Conservation (phyloP, 2,797 vertebrate species). For the Mallotus villosus region DNA sequence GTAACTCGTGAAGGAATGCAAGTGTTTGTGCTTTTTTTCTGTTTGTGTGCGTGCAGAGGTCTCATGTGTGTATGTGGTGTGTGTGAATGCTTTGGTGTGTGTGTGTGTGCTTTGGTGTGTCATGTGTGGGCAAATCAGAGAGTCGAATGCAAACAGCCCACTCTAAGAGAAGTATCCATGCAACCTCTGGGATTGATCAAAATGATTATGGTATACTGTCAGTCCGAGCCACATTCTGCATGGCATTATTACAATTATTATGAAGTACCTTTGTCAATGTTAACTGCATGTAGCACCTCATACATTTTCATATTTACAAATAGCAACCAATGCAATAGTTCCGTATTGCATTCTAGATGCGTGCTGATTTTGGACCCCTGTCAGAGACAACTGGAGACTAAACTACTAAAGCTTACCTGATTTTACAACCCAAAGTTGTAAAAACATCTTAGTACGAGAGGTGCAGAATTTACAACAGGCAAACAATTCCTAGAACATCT, state of each 20-base stretch:
- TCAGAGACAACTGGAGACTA: no score
- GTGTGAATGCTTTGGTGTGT: neutral
- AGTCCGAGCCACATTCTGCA: neutral
- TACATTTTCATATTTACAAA: no score
- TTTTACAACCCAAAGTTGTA: no score
- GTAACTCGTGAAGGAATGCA: neutral
- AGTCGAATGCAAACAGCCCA: constrained; percentile 45
- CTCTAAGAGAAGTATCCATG: constrained; percentile 34
- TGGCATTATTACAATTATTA: neutral
- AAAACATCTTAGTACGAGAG: neutral
- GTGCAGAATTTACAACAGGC: constrained; percentile 17
- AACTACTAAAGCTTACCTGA: no score
- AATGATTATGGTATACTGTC: constrained; percentile 22
- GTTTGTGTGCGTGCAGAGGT: constrained; percentile 10
- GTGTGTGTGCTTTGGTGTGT: neutral
- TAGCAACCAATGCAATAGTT: no score
- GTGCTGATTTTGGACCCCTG: neutral
- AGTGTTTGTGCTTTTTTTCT: neutral
- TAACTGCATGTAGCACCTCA: no score
- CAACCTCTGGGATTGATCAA: constrained; percentile 49
- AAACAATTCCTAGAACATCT: neutral
- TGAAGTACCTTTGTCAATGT: no score
- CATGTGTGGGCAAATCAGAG: constrained; percentile 42
- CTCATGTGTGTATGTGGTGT: neutral
- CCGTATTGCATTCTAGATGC: constrained; percentile 14